A percentile compares a stretch with the other conserved stretches of the same genome.
Conservation (phyloP, 1,140 invertebrate genomes). For the Drosophila repletoides region DNA sequence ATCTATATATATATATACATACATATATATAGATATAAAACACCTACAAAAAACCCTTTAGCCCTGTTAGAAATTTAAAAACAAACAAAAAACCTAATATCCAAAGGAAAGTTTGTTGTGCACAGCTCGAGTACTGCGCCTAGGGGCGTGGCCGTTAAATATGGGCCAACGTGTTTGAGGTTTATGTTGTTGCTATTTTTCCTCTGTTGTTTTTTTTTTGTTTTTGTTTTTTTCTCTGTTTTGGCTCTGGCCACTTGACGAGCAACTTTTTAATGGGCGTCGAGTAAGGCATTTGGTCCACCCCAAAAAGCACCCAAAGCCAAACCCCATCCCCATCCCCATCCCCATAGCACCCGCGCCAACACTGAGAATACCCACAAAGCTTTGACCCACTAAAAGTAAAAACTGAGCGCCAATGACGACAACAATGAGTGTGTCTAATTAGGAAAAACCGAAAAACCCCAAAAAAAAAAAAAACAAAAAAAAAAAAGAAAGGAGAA, state of each 20-base stretch:
- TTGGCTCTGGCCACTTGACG: conserved; percentile 49
- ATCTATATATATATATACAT: conserved; percentile 20
- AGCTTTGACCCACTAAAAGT: conserved; percentile 57
- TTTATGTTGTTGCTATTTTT: conserved; percentile 29
- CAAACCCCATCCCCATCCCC: neutral
- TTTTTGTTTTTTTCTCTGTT: conserved; percentile 3
- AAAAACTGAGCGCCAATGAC: conserved; percentile 32
- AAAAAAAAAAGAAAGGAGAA: neutral
- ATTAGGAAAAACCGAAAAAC: conserved; percentile 56
- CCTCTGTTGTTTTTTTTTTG: neutral
- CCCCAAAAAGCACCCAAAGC: neutral
- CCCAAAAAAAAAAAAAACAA: neutral
- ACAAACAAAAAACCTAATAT: conserved; percentile 7
- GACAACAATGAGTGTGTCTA: conserved; percentile 65
- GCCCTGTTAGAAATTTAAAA: conserved; percentile 43
- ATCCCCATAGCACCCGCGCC: neutral
- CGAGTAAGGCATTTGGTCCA: conserved; percentile 29
- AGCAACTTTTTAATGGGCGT: conserved; percentile 63
- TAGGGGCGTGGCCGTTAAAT: conserved; percentile 57
- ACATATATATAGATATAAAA: conserved; percentile 31
- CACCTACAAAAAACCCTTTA: conserved; percentile 20
- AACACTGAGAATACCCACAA: conserved; percentile 39
- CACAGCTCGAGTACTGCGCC: conserved; percentile 28
- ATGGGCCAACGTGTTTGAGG: conserved; percentile 72
- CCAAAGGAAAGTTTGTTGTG: conserved; percentile 43